Conservation (phyloP, 2,888 invertebrate genomes). For the Osedax frankpressi region DNA sequence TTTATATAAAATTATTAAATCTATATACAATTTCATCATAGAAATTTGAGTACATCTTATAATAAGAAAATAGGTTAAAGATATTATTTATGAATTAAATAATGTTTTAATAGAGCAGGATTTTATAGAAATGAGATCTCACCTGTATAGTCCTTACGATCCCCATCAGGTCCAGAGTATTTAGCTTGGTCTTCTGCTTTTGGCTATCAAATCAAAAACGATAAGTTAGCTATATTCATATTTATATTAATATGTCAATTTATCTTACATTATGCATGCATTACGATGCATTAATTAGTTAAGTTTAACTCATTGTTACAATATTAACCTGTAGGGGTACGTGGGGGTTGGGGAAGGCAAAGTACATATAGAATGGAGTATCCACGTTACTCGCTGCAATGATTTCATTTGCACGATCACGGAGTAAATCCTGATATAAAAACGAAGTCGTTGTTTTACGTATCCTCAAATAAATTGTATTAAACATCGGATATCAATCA, state of each 20-base stretch:
- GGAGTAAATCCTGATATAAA: neutral
- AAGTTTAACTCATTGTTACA: no score
- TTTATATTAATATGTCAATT: neutral
- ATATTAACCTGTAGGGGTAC: neutral
- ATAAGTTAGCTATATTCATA: neutral
- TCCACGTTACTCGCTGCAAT: neutral
- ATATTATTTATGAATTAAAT: neutral
- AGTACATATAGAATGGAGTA: neutral
- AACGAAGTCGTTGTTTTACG: no score
- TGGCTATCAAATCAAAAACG: neutral
- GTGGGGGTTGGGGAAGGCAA: neutral
- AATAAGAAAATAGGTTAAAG: neutral
- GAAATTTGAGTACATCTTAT: no score
- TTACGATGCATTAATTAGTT: neutral
- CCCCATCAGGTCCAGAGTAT: neutral
- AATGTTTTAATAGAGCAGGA: neutral
- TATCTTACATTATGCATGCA: no score
- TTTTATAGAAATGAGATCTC: neutral
- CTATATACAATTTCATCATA: no score
- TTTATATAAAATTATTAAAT: no score
- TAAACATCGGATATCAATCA: neutral
- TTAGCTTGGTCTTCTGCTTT: neutral
- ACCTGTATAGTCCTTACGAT: neutral
- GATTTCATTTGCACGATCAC: neutral
- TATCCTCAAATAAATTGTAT: neutral